A percentile compares a stretch with the other conserved stretches of the same genome.
These are phyloP conservation scores for Thymelicus sylvestris DNA, from an alignment of 2,888 invertebrate genomes.

Conservation along the genomic window DNA sequence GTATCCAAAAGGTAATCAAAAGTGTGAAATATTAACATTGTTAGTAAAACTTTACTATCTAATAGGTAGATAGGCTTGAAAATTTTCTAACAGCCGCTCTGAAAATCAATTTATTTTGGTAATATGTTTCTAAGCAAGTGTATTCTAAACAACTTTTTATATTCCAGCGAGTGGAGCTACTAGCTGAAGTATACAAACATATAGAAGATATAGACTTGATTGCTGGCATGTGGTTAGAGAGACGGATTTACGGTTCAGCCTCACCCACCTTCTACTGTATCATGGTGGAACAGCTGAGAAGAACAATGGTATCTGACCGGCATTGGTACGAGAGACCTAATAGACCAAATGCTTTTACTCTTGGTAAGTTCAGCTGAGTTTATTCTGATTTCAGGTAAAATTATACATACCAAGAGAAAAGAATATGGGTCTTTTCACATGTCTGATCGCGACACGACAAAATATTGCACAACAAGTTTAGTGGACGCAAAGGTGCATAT, in stretches of 20 bases:
- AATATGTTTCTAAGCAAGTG: too few species aligned
- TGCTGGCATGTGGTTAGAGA: constrained; percentile 93
- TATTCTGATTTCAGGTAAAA: too few species aligned
- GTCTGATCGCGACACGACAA: too few species aligned
- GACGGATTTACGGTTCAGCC: constrained; percentile 90
- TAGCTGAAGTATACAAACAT: constrained; percentile 65
- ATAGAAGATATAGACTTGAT: constrained; percentile 94
- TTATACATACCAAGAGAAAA: neutral
- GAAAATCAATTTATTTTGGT: too few species aligned
- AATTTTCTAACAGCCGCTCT: neutral
- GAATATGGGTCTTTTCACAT: neutral
- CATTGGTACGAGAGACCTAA: constrained; percentile 87
- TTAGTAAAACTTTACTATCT: too few species aligned
- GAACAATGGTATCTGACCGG: constrained; percentile 90
- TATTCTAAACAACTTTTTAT: neutral
- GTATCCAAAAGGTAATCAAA: too few species aligned
- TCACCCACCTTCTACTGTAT: constrained; percentile 94
- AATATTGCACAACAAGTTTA: too few species aligned
- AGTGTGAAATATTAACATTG: too few species aligned
- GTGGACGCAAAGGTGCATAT: too few species aligned
- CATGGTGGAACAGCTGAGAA: constrained; percentile 92
- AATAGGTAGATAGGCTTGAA: too few species aligned
- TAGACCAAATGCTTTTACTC: constrained; percentile 56
- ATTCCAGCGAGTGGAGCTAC: constrained; percentile 49
- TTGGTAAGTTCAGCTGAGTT: constrained; percentile 46